Evolutionary conservation across 2,113 vertebrate species (phyloP), one percentile per base, ranked within the genome.

Genomic region (Pardalotus punctatus): DNA sequence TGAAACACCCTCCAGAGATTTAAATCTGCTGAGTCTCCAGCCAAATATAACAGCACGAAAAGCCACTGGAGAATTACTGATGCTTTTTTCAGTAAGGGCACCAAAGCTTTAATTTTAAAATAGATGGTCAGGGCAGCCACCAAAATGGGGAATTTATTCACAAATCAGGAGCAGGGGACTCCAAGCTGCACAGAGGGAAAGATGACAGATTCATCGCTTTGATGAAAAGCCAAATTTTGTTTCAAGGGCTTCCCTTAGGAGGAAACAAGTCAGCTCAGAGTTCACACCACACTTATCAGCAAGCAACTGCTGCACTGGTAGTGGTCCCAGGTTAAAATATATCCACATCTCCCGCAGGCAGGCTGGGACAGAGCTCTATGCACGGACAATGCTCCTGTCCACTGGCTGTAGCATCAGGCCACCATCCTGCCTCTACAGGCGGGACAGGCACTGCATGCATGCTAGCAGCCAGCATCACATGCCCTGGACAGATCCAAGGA

Each of bases 81-180:
- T 65, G 85, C 91, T 92, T 89, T 81, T 96, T 89, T 81, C 61
- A 86, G 77, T 94, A 96, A 83, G 53, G 89, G 87, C 50, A 50
- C 86, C 90, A 86, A 95, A 95, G 97, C 90, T 97, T 97, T 97
- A 85, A 95, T 97, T 97, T 96, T 92, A 91, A 97, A 98, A 98
- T 35, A 56, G 95, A 97, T 91, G 87, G 91, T 92, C 17, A 10
- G 85, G 95, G 87, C 95, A 94, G 91, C 66, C 90, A 97, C 96
- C 95, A 97, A 94, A 96, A 84, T 7, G 6, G 70, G 94, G 81
- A 94, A 98, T 97, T 98, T 95, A 97, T 97, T 97, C 74, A 65
- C 96, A 97, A 79, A 97, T 94, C 9, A 57, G 81, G 72, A 97
- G 70, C 82, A 94, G 72, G 86, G 96, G 94, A 97, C 94, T 92